Conservation (phyloP, 2,113 vertebrate species). For the Pristiophorus japonicus region DNA sequence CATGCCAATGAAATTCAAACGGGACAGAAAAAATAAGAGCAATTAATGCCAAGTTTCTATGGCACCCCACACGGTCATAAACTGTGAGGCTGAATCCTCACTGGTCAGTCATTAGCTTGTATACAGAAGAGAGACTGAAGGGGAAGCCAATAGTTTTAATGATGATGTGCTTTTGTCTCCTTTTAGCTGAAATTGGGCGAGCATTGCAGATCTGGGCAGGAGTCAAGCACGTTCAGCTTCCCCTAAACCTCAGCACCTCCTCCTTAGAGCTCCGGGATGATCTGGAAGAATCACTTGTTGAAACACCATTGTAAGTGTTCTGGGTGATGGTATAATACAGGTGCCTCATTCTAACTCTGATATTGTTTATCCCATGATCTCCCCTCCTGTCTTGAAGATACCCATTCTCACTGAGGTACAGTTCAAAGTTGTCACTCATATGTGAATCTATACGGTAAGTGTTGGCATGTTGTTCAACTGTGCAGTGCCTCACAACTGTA, state of each 20-base stretch:
- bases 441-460: background rate
- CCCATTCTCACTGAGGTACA: background rate
- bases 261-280: slow-evolving; percentile 45
- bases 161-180: slow-evolving; percentile 18
- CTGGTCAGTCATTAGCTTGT: background rate
- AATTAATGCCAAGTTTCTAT: background rate
- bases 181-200: slow-evolving; percentile 47
- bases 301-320: slow-evolving; percentile 52
- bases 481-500: background rate
- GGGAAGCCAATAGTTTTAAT: background rate
- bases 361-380: background rate
- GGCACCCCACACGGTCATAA: background rate
- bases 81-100: background rate
- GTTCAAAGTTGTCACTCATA: background rate
- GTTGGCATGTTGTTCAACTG: background rate
- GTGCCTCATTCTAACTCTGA: background rate
- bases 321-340: background rate
- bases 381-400: background rate
- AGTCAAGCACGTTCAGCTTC: slow-evolving; percentile 41
- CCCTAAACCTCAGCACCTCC: slow-evolving; percentile 40
- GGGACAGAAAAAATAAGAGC: background rate
- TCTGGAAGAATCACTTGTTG: slow-evolving; percentile 38
- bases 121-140: background rate
- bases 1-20: background rate
- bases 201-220: slow-evolving; percentile 47